phyloP scores from a whole-genome alignment of 2,113 vertebrate genomes.

The Tupaia chinensis region DNA sequence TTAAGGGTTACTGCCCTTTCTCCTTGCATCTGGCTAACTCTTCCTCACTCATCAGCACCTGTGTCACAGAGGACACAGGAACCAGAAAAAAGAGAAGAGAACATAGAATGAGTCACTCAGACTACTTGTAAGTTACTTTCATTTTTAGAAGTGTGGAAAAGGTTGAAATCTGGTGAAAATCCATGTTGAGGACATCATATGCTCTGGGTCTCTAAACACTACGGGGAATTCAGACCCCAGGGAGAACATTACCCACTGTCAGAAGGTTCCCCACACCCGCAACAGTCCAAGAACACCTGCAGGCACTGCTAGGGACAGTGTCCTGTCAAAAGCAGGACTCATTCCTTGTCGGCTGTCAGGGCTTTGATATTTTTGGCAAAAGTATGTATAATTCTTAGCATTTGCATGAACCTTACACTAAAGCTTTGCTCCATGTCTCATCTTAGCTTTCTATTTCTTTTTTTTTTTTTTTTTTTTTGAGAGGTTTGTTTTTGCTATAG shows the following conservation, averaged over 20 bases:
- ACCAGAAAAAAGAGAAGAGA: background rate
- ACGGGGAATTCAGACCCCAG: background rate
- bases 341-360: background rate
- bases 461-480: no score
- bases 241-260: background rate
- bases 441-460: no score
- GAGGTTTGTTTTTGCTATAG: no score
- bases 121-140: background rate
- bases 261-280: background rate
- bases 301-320: no score
- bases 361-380: background rate
- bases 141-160: constrained; percentile 38
- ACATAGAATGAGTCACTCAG: background rate
- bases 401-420: background rate
- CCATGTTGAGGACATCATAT: background rate
- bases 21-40: background rate
- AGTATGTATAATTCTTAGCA: background rate
- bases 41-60: background rate
- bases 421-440: no score
- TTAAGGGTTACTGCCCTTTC: background rate
- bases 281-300: no score
- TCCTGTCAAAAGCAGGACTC: background rate
- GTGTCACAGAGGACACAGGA: background rate
- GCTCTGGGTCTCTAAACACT: background rate
- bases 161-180: constrained; percentile 3